Percentiles rank a stretch among this genome's conserved stretches.
Conservation (phyloP, 2,797 vertebrate genomes). For the Hephaestus fuliginosus region DNA sequence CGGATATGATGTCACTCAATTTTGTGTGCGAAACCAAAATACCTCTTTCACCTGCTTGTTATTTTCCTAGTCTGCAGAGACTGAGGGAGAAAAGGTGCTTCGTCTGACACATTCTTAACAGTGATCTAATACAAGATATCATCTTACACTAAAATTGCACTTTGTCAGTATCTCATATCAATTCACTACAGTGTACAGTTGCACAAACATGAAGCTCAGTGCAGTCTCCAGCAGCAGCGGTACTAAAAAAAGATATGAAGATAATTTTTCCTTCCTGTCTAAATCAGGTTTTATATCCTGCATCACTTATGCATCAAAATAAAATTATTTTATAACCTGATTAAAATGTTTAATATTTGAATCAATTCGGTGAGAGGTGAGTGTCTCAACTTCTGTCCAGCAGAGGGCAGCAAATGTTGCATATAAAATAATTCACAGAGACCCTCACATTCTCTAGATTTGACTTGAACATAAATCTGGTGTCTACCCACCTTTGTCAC, state of each 20-base stretch:
- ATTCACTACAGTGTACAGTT: background rate
- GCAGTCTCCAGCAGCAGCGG: background rate
- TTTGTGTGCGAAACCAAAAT: background rate
- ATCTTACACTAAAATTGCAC: background rate
- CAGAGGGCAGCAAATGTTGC: slow-evolving; percentile 49
- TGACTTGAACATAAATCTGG: background rate
- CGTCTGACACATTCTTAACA: too few relatives aligned
- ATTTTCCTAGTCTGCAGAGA: background rate
- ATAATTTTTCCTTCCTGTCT: background rate
- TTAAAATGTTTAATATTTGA: background rate
- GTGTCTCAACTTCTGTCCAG: slow-evolving; percentile 28
- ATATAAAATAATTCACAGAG: background rate
- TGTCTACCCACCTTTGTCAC: background rate
- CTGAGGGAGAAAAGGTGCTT: background rate
- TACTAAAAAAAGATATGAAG: background rate
- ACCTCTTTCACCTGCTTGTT: background rate
- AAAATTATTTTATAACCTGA: background rate
- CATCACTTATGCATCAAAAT: background rate
- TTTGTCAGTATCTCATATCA: background rate
- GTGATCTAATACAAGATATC: background rate
- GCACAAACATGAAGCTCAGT: background rate
- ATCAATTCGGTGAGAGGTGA: background rate
- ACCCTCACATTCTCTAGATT: background rate
- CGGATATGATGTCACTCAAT: too few relatives aligned
- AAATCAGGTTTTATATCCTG: background rate